phyloP scores from a whole-genome alignment of 2,888 invertebrate genomes.

The Rugalucina vietnamica region DNA sequence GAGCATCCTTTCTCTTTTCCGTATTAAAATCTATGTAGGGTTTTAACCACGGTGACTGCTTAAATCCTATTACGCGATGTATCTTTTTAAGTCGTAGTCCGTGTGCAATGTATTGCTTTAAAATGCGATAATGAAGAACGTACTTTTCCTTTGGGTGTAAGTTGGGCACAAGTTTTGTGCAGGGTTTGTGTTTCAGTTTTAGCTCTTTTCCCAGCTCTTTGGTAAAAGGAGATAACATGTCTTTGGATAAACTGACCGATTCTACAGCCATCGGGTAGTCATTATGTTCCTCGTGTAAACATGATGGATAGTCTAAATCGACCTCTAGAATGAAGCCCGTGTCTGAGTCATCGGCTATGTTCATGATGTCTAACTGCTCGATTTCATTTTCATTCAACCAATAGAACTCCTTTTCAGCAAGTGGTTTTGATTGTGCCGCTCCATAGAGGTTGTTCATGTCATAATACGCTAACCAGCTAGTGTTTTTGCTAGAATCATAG shows the following conservation, averaged over 20 bases:
- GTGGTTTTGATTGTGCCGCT: neutral
- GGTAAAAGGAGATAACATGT: conserved; percentile 33
- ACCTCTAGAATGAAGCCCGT: neutral
- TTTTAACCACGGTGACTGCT: conserved; percentile 49
- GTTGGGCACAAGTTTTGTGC: neutral
- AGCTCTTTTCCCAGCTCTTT: conserved; percentile 9
- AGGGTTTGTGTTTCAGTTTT: neutral
- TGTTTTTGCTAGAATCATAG: conserved; percentile 56
- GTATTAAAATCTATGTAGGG: conserved; percentile 75
- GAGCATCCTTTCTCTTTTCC: conserved; percentile 66
- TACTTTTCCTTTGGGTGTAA: neutral
- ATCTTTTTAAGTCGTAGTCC: conserved; percentile 54
- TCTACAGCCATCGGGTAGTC: neutral
- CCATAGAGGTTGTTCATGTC: conserved; percentile 38
- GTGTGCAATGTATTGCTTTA: neutral
- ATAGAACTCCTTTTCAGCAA: conserved; percentile 34
- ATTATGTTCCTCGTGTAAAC: neutral
- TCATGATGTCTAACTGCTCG: neutral
- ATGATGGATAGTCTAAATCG: neutral
- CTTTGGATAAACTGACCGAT: conserved; percentile 11
- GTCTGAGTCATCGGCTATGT: conserved; percentile 4
- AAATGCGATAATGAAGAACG: neutral
- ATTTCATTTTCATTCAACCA: conserved; percentile 29
- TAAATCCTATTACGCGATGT: conserved; percentile 76
- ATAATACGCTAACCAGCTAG: conserved; percentile 30